Conservation (phyloP, 2,888 invertebrate genomes). For the Ethmia dodecea region DNA sequence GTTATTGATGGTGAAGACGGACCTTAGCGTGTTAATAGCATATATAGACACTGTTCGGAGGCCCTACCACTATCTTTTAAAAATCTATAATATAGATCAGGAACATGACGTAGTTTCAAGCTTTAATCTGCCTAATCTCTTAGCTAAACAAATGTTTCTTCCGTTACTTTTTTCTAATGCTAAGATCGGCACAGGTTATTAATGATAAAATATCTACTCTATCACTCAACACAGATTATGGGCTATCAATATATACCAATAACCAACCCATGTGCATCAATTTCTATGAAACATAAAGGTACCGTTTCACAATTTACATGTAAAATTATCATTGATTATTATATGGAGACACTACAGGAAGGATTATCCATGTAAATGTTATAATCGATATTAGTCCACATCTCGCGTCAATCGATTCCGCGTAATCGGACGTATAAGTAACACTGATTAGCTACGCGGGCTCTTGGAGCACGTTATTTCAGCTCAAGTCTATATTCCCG, state of each 20-base stretch:
- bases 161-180: no score
- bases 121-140: no score
- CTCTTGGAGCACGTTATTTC: constrained; percentile 42
- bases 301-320: constrained; percentile 51
- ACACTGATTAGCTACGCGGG: constrained; percentile 53
- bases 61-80: no score
- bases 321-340: constrained; percentile 54
- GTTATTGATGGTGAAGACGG: no score
- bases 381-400: constrained; percentile 62
- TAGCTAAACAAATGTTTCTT: no score
- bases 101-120: no score
- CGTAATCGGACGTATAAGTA: constrained; percentile 53
- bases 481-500: constrained; percentile 38
- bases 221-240: no score
- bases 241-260: constrained; percentile 18
- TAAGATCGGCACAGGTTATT: no score
- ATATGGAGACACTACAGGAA: constrained; percentile 45
- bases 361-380: constrained; percentile 53
- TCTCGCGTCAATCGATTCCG: constrained; percentile 55
- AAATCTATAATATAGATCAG: no score
- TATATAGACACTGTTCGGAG: no score
- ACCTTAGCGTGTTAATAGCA: no score
- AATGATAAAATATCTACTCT: no score
- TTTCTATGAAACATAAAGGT: constrained; percentile 36
- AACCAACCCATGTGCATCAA: constrained; percentile 23